Evolutionary conservation across 2,888 invertebrate genomes (phyloP).

Genomic region (Antheraea yamamai): DNA sequence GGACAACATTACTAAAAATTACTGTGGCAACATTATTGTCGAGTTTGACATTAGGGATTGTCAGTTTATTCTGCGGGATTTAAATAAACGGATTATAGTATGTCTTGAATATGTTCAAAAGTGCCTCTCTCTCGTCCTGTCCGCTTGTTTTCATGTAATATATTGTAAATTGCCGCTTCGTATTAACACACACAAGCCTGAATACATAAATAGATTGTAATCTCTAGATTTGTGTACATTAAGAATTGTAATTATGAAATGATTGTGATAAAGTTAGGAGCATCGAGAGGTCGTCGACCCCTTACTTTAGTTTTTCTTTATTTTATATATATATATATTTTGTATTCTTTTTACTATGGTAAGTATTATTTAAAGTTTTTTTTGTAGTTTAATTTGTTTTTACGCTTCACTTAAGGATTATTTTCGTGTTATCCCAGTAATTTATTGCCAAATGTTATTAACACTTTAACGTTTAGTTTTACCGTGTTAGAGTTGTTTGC

Average conservation of each 20-base stretch:
- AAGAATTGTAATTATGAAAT: conserved; percentile 48
- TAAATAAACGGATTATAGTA: conserved; percentile 33
- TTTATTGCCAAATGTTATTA: conserved; percentile 82
- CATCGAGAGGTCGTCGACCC: not conserved
- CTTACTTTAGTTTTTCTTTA: conserved; percentile 33
- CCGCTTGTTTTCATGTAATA: conserved; percentile 70
- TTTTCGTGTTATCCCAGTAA: conserved; percentile 78
- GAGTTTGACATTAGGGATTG: not conserved
- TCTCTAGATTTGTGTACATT: conserved; percentile 60
- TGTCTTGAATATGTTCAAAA: conserved; percentile 67
- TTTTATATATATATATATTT: conserved; percentile 51
- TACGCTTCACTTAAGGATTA: conserved; percentile 68
- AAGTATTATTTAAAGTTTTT: conserved; percentile 48
- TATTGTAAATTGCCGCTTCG: conserved; percentile 71
- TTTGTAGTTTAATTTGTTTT: conserved; percentile 57
- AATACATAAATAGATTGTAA: conserved; percentile 61
- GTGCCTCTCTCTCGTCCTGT: conserved; percentile 73
- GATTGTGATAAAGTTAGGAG: conserved; percentile 42
- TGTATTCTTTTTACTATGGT: conserved; percentile 64
- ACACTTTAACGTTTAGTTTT: conserved; percentile 72
- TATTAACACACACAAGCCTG: conserved; percentile 61
- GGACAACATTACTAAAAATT: no score
- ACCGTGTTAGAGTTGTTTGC: conserved; percentile 50
- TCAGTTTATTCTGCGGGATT: not conserved
- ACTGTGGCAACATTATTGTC: no score